phyloP scores from a whole-genome alignment of 2,797 vertebrate species.

The Epinephelus malabaricus region DNA sequence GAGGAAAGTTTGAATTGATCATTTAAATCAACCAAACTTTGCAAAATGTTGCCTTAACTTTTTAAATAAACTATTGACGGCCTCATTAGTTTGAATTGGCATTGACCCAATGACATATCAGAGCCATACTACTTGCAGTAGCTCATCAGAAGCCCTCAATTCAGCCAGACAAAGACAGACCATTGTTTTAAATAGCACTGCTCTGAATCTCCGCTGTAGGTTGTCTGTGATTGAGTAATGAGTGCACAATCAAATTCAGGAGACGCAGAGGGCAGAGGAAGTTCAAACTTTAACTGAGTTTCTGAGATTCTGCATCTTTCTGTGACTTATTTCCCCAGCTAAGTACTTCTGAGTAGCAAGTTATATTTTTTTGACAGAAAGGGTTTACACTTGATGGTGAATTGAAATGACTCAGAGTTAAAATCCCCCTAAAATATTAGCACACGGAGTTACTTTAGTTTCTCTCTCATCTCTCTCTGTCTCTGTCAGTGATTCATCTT shows the following conservation, averaged over 20 bases:
- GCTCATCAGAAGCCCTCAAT: conserved; percentile 48
- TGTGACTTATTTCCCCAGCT: conserved; percentile 27
- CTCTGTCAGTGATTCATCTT: conserved; percentile 75
- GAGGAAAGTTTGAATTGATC: not conserved
- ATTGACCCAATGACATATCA: conserved; percentile 52
- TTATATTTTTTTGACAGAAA: conserved; percentile 62
- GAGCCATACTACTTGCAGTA: conserved; percentile 52
- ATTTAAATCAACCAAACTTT: conserved; percentile 25
- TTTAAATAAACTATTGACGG: conserved; percentile 34
- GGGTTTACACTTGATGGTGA: conserved; percentile 50
- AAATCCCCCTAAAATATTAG: conserved; percentile 70
- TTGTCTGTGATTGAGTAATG: conserved; percentile 67
- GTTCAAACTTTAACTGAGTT: conserved; percentile 74
- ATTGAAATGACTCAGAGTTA: conserved; percentile 69
- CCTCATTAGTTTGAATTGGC: conserved; percentile 65
- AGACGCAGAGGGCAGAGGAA: conserved; percentile 60
- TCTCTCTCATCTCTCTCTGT: conserved; percentile 64
- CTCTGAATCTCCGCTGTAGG: conserved; percentile 46
- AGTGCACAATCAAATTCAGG: conserved; percentile 68
- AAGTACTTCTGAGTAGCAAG: conserved; percentile 40
- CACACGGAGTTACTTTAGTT: conserved; percentile 43
- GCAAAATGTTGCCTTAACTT: conserved; percentile 40
- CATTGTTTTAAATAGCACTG: conserved; percentile 61
- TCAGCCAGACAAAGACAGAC: conserved; percentile 60
- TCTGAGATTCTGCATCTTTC: conserved; percentile 35